Conservation (phyloP, 2,888 invertebrate species). For the Lobophora halterata region DNA sequence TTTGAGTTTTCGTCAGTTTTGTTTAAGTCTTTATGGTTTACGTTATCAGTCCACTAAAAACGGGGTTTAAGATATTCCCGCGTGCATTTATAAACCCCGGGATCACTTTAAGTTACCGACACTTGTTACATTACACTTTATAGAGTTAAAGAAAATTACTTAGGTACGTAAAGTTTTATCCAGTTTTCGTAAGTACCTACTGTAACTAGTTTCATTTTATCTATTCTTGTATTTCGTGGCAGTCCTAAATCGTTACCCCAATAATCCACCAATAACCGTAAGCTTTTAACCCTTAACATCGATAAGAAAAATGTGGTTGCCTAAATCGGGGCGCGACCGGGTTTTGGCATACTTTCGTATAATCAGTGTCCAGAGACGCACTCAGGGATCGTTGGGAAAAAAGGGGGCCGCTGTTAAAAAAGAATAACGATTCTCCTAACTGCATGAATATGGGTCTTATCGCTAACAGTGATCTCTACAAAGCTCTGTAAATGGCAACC, state of each 20-base stretch:
- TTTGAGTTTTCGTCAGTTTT: too few relatives aligned
- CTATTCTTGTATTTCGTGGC: background rate
- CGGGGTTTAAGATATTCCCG: too few relatives aligned
- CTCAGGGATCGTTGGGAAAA: background rate
- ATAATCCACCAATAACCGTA: slow-evolving; percentile 16
- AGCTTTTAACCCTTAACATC: slow-evolving; percentile 28
- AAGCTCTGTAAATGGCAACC: too few relatives aligned
- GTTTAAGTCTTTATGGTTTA: slow-evolving; percentile 15
- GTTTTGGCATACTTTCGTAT: slow-evolving; percentile 9
- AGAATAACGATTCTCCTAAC: background rate
- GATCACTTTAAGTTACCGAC: slow-evolving; percentile 10
- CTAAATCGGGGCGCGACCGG: slow-evolving; percentile 21
- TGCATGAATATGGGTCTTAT: too few relatives aligned
- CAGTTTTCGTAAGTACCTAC: too few relatives aligned
- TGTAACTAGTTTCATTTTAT: too few relatives aligned
- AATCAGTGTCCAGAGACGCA: slow-evolving; percentile 10
- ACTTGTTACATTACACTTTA: background rate
- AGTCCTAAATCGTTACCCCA: slow-evolving; percentile 9
- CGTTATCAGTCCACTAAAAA: slow-evolving; percentile 19
- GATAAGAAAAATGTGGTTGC: slow-evolving; percentile 28
- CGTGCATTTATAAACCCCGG: slow-evolving; percentile 12
- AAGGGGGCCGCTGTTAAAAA: background rate
- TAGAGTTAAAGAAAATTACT: too few relatives aligned
- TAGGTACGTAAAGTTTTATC: too few relatives aligned
- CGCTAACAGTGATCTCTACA: too few relatives aligned